Evolutionary conservation across 1,140 invertebrate species (phyloP), one percentile per base, ranked within the genome.

Genomic region (Nasonia giraulti): DNA sequence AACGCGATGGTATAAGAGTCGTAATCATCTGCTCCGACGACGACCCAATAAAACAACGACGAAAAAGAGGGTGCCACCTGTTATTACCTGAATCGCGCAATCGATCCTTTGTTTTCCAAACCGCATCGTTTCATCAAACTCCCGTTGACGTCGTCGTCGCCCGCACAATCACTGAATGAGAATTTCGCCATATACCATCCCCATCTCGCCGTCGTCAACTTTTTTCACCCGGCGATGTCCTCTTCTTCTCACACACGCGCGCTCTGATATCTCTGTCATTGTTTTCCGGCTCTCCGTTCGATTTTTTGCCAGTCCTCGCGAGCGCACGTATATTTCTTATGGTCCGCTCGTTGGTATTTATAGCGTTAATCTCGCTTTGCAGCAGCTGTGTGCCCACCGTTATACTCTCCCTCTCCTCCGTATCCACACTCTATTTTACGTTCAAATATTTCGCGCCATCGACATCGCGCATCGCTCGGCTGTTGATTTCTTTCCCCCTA

Each of bases 301-400:
- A 37, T 75, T 75, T 44, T 75, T 66, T 27, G 69, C 66, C 71
- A 31, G 44, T n/a, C 3, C 1, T 20, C 5, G 17, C 37, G 33
- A 33, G 7, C 50, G 7, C 74, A 4, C 33, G 37, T 31, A 8
- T 44, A 33, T 44, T 44, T 40, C 27, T 75, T 37, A 71, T 44
- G 6, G 80, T 79, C 84, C 86, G 77, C 50, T 78, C 55, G 87
- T 86, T 83, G 87, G 85, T 91, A 91, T 91, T 91, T 91, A 90
- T 91, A 90, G 89, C 87, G 87, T 90, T 90, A 91, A 91, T 91
- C 89, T 89, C 87, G 89, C 89, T 90, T 88, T 87, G 86, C 85
- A 87, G 89, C 89, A 89, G 88, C 89, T 23, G 40, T 31, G 14
- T 71, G 33, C 4, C 33, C 33, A 37, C 33, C 33, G 33, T 37